A percentile compares a stretch with the other conserved stretches of the same genome.
phyloP scores from a whole-genome alignment of 2,113 vertebrate genomes.

The Nothocercus julius region DNA sequence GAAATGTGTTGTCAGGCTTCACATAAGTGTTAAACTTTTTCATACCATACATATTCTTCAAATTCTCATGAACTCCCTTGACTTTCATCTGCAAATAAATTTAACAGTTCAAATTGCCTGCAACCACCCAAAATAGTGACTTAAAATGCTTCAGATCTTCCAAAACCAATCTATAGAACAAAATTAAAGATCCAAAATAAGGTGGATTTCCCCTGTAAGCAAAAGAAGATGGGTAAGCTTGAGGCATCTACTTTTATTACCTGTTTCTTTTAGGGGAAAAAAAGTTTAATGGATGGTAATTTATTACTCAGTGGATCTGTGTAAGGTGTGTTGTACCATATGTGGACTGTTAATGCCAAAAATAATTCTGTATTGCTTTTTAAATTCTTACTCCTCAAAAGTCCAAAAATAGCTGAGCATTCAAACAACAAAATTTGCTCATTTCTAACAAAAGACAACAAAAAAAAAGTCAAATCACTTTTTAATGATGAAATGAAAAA shows the following conservation, averaged over 20 bases:
- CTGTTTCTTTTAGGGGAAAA: not conserved
- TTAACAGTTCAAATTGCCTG: not conserved
- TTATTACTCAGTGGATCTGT: not conserved
- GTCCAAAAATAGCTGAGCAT: not conserved
- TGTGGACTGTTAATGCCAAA: not conserved
- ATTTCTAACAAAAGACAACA: not conserved
- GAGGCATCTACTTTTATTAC: not conserved
- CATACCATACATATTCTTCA: not conserved
- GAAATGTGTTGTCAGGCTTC: not conserved
- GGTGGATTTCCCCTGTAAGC: not conserved
- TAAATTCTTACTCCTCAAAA: not conserved
- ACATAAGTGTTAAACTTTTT: not conserved
- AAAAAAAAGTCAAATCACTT: not conserved
- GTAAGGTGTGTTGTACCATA: not conserved
- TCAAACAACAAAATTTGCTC: not conserved
- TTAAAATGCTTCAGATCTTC: not conserved
- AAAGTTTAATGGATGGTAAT: not conserved
- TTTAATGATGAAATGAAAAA: not conserved
- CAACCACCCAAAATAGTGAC: not conserved
- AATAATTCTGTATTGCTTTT: not conserved
- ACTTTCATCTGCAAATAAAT: not conserved
- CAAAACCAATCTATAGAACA: not conserved
- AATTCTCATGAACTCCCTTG: not conserved
- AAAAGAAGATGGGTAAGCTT: not conserved
- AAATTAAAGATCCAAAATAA: not conserved